Evolutionary conservation across 2,113 vertebrate species (phyloP), one percentile per base, ranked within the genome.

Genomic region (Collichthys lucidus): DNA sequence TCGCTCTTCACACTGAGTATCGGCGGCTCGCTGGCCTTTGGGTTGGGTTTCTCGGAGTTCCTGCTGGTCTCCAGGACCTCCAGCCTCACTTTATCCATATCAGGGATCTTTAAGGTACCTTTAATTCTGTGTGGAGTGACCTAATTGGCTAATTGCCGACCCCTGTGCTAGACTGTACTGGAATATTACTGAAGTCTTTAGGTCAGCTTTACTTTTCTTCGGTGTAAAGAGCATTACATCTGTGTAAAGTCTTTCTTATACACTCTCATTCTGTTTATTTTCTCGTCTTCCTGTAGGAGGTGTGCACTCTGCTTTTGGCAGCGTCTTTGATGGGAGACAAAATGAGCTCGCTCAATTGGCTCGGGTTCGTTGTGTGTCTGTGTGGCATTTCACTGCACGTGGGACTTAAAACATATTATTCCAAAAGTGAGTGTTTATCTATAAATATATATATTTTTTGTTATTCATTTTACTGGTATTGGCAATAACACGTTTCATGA

Each of bases 11-110:
- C 92, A 11, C 95, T 99, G 85, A 93, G 95, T 60, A 69, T 96
- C 3, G 97, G 98, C 0, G 97, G 97, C 40, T 31, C 91, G 4
- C 94, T 99, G 78, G 98, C 97, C 73, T 99, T 98, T 60, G 97
- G 97, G 20, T 93, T 99, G 75, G 96, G 98, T 88, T 99, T 98
- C 94, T 99, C 98, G 0, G 97, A 99, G 94, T 99, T 99, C 91
- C 95, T 99, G 68, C 93, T 99, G 31, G 97, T 99, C 77, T 98
- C 97, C 74, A 94, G 95, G 66, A 98, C 98, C 42, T 99, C 98
- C 87, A 96, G 98, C 92, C 97, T 99, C 81, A 98, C 97, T 0
- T 94, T 99, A 42, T 99, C 98, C 85, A 96, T 99, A 55, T 95
- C 98, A 22, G 98, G 98, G 79, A 97, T 99, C 82, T 98, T 99